Conservation (phyloP, 2,888 invertebrate genomes). For the Agrochola macilenta region DNA sequence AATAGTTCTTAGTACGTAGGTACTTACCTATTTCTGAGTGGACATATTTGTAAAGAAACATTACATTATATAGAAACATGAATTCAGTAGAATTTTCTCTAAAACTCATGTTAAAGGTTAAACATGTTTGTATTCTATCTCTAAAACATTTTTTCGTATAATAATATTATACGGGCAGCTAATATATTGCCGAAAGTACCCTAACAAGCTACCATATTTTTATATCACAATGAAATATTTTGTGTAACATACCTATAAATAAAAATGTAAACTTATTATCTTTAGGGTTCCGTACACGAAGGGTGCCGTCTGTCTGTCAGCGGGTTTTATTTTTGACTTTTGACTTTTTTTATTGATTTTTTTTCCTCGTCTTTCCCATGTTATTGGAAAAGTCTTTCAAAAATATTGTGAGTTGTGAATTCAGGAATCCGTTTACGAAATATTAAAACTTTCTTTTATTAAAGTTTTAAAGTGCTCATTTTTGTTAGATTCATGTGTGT, state of each 20-base stretch:
- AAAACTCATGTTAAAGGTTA: not conserved
- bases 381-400: no score
- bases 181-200: not conserved
- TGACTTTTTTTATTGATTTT: no score
- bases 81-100: not conserved
- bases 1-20: not conserved
- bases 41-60: not conserved
- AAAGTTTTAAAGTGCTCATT: no score
- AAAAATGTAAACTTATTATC: conserved; percentile 19
- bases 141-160: not conserved
- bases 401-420: no score
- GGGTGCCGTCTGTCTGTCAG: no score
- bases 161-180: conserved; percentile 9
- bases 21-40: not conserved
- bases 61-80: not conserved
- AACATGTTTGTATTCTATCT: not conserved
- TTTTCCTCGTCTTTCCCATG: no score
- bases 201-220: conserved; percentile 7
- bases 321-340: no score
- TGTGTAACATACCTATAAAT: conserved; percentile 7
- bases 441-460: no score
- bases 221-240: conserved; percentile 14
- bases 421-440: no score
- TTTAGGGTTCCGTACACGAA: not conserved
- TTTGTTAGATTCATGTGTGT: no score